Base-by-base conservation (phyloP, 2,888 invertebrate species). In the Venusia cambrica region DNA sequence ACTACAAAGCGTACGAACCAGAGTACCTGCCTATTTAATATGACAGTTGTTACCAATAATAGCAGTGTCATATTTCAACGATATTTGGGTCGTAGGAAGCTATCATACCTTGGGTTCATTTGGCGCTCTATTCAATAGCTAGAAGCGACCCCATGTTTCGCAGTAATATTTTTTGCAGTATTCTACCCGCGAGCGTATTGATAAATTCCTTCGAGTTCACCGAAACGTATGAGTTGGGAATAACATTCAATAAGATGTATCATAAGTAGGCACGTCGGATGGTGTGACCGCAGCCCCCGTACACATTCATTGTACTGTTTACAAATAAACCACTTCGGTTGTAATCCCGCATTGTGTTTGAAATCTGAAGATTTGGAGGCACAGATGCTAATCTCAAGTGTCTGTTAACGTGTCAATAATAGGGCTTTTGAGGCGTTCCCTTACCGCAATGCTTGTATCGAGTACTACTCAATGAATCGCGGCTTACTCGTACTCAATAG, bases 381-480 rank as follows among this genome's bases (percentile, higher is more conserved):
- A 77, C 85, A 85, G 87, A 87, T 87, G 85, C 83, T 85, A 85
- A 87, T 87, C 87, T 87, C 87, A 87, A 87, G 87, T 87, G 85
- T 85, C 79, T 76, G 78, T 83, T 84, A 83, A 81, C 84, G 73
- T 73, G 70, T 56, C 65, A 63, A 85, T 84, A 85, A 85, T 81
- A 79, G 70, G 54, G 65, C 71, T 74, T 73, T 77, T 78, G 75
- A 75, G 63, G 59, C 63, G 68, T 72, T 60, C 62, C 68, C 62
- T 69, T 57, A 70, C 79, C 76, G 67, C 75, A 73, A 73, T 56
- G 65, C 67, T 70, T 70, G 66, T 68, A 54, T 56, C 54, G 31
- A 58, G 46, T 57, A 33, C 18, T 14, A 48, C 54, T 65, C 62
- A 70, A 75, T 76, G 27, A 40, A 24, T 74, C 66, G 66, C 48